Evolutionary conservation across 2,113 vertebrate species (phyloP), one percentile per base, ranked within the genome.

Genomic region (Brachirus orientalis): DNA sequence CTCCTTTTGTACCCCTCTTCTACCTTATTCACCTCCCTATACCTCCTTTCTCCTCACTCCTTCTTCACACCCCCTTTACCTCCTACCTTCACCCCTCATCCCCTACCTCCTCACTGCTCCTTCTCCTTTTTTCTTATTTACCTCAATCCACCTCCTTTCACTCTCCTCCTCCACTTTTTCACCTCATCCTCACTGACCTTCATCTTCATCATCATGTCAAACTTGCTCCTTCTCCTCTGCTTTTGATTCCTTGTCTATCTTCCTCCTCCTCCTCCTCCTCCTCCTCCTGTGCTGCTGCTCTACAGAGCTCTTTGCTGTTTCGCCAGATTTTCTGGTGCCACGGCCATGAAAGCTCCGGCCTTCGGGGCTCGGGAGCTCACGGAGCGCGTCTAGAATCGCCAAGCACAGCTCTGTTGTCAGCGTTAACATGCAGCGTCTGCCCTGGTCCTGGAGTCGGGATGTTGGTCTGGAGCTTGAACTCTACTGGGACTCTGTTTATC

Each of bases 271-370:
- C 51, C 20, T 35, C 16, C 38, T 22, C 2, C 59, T 45, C 76
- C 63, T n/a, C 66, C 33, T 17, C 51, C 58, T 51, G 50, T 66
- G 48, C 63, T 59, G 13, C 66, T 53, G 62, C 38, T 40, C 38
- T 68, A 71, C 63, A 69, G 79, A 83, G 58, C 79, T 75, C 76
- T 69, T 55, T 33, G 41, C 65, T 53, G 67, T 67, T 63, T 69
- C 38, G 13, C 41, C 63, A 75, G 71, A 83, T 83, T 85, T 89
- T 80, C 63, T 82, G 82, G 71, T 57, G 66, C 68, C n/a, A 47
- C 75, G 76, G 79, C 78, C 80, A 43, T 70, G 72, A 85, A 84
- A 82, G 58, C 50, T 4, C 0, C 16, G 44, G 50, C 85, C 75
- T 77, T 79, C 50, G 12, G 40, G 11, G 57, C 65, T 47, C 44